These are phyloP conservation scores for Cercocebus atys DNA, from an alignment of 2,113 vertebrate species.

Conservation along the genomic window DNA sequence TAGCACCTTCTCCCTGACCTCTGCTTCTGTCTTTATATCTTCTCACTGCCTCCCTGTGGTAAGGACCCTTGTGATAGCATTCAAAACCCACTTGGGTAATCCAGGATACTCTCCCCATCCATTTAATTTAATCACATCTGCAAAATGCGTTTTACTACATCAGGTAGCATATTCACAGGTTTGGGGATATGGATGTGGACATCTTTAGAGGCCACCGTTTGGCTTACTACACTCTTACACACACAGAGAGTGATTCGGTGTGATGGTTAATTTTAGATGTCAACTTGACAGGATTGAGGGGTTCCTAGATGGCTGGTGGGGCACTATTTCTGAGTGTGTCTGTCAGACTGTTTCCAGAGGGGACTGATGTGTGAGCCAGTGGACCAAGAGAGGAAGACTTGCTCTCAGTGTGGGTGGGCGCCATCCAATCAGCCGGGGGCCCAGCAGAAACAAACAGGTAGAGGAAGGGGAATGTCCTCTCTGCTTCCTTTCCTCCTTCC, in stretches of 20 bases:
- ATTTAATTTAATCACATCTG: background rate
- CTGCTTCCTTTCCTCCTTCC: background rate
- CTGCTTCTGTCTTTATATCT: background rate
- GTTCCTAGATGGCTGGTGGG: background rate
- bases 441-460: background rate
- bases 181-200: background rate
- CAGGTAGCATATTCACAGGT: background rate
- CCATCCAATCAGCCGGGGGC: background rate
- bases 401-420: background rate
- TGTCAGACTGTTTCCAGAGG: background rate
- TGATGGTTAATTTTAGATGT: background rate
- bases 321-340: background rate
- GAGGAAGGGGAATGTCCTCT: background rate
- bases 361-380: background rate
- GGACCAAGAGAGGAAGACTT: background rate
- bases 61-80: background rate
- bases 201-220: background rate
- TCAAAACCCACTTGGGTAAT: background rate
- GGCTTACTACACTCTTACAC: background rate
- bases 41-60: background rate
- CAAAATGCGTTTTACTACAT: background rate
- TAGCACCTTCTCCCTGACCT: too few relatives aligned
- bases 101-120: background rate
- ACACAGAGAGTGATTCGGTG: background rate
- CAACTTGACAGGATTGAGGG: background rate